These are phyloP conservation scores for Gallinago stenura DNA, from an alignment of 2,797 vertebrate genomes.

Conservation along the genomic window DNA sequence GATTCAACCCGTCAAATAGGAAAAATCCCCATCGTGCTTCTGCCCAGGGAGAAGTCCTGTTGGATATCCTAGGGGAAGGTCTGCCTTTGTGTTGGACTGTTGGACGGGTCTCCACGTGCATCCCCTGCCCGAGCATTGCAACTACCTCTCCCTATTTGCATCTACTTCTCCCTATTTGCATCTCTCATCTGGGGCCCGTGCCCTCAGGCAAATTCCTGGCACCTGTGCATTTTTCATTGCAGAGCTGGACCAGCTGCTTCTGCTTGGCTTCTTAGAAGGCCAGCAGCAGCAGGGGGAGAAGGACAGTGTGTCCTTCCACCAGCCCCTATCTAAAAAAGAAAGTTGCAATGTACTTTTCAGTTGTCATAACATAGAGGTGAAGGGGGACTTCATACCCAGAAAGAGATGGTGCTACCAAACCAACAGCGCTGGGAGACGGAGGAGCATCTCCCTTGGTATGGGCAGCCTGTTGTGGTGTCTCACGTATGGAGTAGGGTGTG, in stretches of 20 bases:
- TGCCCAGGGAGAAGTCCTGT: not conserved
- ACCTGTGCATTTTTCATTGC: not conserved
- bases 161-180: not conserved
- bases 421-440: not conserved
- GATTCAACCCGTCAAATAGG: not conserved
- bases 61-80: not conserved
- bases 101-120: not conserved
- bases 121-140: not conserved
- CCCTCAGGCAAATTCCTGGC: not conserved
- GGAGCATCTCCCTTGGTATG: fast-evolving
- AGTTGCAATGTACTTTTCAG: not conserved
- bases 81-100: not conserved
- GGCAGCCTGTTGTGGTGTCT: not conserved
- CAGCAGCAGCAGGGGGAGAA: not conserved
- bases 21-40: not conserved
- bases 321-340: not conserved
- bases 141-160: not conserved
- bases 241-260: constrained; percentile 1
- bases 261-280: not conserved
- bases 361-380: not conserved
- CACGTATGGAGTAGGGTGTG: fast-evolving
- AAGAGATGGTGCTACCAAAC: not conserved
- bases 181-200: not conserved
- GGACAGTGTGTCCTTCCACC: not conserved
- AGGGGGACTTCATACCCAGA: fast-evolving